Base-by-base conservation (phyloP, 2,888 invertebrate species). In the Acanthoscelides obtectus region DNA sequence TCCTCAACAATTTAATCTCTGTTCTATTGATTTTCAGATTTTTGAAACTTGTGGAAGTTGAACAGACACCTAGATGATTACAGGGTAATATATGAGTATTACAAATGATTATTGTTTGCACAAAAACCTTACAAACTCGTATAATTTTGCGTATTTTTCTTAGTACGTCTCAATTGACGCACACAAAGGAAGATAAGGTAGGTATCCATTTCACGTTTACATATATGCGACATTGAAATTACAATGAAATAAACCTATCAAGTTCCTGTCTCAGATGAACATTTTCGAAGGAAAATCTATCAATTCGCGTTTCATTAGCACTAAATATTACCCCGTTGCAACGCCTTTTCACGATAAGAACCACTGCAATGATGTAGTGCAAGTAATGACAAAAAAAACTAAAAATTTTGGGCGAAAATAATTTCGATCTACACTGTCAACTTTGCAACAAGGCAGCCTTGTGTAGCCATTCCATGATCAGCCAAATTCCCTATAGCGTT, bases 161-260 rank as follows among this genome's bases (percentile, higher is more conserved):
- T 66, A 66, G 66, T 66, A 8, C 8, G 66, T 21, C 20, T 22
- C 8, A 21, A 66, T 66, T 21, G 20, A 19, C 22, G 22, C 67
- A 76, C 77, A 81, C 81, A 81, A 81, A 80, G 80, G 72, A 80
- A 73, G 74, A 77, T 66, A 20, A 66, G 66, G 78, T 76, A 66
- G 66, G 78, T 76, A 80, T 82, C 81, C 80, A 80, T 82, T 81
- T 80, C 80, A 80, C 75, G 78, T 45, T 45, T 77, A 75, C 78
- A 79, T 75, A 79, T 80, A 78, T 78, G 78, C 81, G 81, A 81
- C 82, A 81, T 78, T 79, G 80, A 76, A 79, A 81, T 80, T 78
- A 81, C 80, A 82, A 82, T 79, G 80, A 80, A 82, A 81, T 81
- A 81, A 81, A 82, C 82, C 81, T 76, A 81, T 77, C 75, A 79